Percentiles rank a stretch among this genome's conserved stretches.
These are phyloP conservation scores for Volucella zonaria DNA, from an alignment of 2,888 invertebrate genomes.

Conservation along the genomic window DNA sequence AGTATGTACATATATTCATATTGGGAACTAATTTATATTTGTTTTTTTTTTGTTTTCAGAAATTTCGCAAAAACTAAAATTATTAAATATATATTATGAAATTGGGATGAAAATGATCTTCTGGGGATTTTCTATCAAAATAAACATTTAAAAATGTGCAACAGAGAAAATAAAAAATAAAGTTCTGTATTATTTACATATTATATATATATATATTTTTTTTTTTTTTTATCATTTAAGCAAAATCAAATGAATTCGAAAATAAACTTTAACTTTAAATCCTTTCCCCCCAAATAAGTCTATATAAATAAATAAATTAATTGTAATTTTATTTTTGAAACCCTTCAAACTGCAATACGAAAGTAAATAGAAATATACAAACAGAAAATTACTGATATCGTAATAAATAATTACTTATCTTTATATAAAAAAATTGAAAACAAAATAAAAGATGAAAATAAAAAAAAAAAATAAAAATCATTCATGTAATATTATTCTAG, in stretches of 20 bases:
- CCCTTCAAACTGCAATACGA: conserved; percentile 36
- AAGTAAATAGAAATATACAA: conserved; percentile 13
- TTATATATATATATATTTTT: conserved; percentile 19
- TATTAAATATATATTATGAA: conserved; percentile 60
- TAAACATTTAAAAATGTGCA: conserved; percentile 64
- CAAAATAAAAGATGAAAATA: conserved; percentile 34
- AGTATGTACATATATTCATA: neutral
- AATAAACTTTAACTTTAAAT: conserved; percentile 32
- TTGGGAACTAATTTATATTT: neutral
- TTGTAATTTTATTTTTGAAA: conserved; percentile 34
- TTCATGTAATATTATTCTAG: conserved; percentile 43
- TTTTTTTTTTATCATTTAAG: neutral
- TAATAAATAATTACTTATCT: conserved; percentile 46
- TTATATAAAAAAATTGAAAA: conserved; percentile 30
- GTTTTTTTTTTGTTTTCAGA: conserved; percentile 60
- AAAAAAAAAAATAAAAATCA: neutral
- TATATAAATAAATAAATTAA: conserved; percentile 22
- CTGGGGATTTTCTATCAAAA: conserved; percentile 67
- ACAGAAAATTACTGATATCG: conserved; percentile 39
- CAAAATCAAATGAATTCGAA: conserved; percentile 18
- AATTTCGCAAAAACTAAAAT: conserved; percentile 64
- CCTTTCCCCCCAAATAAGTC: conserved; percentile 23
- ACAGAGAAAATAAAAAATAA: conserved; percentile 14
- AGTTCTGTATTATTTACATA: neutral
- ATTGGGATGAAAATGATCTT: conserved; percentile 59